Evolutionary conservation across 1,140 invertebrate genomes (phyloP).

Genomic region (Dermatophagoides farinae): DNA sequence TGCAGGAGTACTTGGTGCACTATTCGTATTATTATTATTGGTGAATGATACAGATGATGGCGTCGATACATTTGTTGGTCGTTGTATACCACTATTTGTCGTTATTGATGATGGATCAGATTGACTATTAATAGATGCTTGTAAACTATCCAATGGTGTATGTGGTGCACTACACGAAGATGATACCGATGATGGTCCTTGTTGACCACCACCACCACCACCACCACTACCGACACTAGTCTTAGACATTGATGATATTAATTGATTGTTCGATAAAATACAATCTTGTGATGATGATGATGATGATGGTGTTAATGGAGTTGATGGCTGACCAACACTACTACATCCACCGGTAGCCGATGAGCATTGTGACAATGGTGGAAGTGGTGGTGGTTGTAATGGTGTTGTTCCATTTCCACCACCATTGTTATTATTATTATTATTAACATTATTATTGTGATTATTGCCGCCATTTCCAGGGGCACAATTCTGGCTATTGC

Average conservation of each 20-base stretch:
- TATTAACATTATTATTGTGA: not conserved
- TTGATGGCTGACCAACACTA: not conserved
- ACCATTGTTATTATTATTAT: not conserved
- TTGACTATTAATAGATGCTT: not conserved
- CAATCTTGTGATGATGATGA: not conserved
- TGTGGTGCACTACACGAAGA: conserved; percentile 1
- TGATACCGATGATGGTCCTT: conserved; percentile 1
- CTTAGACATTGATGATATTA: not conserved
- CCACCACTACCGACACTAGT: not conserved
- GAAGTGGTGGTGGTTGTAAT: no score
- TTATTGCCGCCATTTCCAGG: no score
- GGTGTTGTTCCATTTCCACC: not conserved
- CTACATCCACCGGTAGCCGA: not conserved
- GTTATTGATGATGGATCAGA: not conserved
- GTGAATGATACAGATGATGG: not conserved
- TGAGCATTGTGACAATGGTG: no score
- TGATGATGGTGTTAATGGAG: not conserved
- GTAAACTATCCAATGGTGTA: not conserved
- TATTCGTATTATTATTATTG: not conserved
- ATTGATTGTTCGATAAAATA: not conserved
- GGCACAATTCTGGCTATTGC: no score
- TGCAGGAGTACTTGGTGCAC: conserved; percentile 7
- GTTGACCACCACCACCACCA: not conserved
- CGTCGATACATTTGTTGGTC: conserved; percentile 1
- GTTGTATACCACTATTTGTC: not conserved